These are phyloP conservation scores for Hedya salicella DNA, from an alignment of 2,888 invertebrate genomes.

Conservation along the genomic window DNA sequence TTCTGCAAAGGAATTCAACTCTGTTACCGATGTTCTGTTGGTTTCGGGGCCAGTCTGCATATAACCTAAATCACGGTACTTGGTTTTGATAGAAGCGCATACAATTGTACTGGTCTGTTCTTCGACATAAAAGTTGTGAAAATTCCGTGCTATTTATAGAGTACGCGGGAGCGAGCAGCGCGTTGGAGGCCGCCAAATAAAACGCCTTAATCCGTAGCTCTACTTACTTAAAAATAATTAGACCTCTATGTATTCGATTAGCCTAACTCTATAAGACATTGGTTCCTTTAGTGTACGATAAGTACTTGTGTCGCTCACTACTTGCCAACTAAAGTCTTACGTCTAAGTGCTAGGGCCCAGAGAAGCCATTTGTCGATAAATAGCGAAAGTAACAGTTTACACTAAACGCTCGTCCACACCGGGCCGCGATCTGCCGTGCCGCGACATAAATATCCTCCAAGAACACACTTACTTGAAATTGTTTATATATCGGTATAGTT, in stretches of 20 bases:
- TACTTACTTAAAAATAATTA: constrained; percentile 69
- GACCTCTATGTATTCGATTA: constrained; percentile 66
- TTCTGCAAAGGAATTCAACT: too few species aligned
- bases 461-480: too few species aligned
- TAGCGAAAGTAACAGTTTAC: constrained; percentile 32
- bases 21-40: too few species aligned
- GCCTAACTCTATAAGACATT: constrained; percentile 67
- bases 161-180: neutral
- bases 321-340: constrained; percentile 72
- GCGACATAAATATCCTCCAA: neutral
- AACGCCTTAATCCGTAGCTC: constrained; percentile 60
- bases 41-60: too few species aligned
- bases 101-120: neutral
- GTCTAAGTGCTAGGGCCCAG: constrained; percentile 66
- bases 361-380: constrained; percentile 63
- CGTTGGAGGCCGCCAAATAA: constrained; percentile 61
- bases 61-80: too few species aligned
- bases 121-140: neutral
- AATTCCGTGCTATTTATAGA: neutral
- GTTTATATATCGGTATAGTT: too few species aligned
- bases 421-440: neutral
- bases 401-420: constrained; percentile 18
- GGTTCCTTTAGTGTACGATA: constrained; percentile 70
- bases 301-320: constrained; percentile 56
- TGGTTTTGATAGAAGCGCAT: too few species aligned